Conservation (phyloP, 2,888 invertebrate species). For the Habrosyne pyritoides region DNA sequence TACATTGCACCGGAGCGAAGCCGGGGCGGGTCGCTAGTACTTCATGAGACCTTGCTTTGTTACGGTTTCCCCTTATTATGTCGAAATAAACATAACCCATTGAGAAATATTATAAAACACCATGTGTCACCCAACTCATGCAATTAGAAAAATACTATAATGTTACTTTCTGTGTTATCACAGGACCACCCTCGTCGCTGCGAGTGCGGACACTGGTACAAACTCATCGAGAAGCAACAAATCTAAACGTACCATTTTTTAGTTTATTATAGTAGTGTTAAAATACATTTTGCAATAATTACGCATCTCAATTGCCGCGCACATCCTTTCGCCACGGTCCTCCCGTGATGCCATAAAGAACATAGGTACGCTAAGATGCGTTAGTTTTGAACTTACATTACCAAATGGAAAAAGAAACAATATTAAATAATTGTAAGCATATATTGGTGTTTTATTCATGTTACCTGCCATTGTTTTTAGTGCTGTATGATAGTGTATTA, state of each 20-base stretch:
- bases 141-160: too few relatives aligned
- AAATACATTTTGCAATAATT: slow-evolving; percentile 52
- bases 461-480: slow-evolving; percentile 19
- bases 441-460: slow-evolving; percentile 62
- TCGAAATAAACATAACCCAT: too few relatives aligned
- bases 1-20: too few relatives aligned
- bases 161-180: slow-evolving; percentile 31
- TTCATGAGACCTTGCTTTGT: too few relatives aligned
- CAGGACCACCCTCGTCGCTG: slow-evolving; percentile 95
- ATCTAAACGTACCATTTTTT: slow-evolving; percentile 81
- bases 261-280: slow-evolving; percentile 63
- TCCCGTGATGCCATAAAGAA: slow-evolving; percentile 52
- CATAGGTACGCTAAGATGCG: slow-evolving; percentile 45
- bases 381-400: slow-evolving; percentile 46
- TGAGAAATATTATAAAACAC: too few relatives aligned
- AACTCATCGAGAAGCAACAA: slow-evolving; percentile 91
- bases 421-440: slow-evolving; percentile 76
- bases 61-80: too few relatives aligned
- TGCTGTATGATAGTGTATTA: slow-evolving; percentile 17
- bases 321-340: slow-evolving; percentile 48
- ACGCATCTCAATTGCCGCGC: slow-evolving; percentile 56
- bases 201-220: slow-evolving; percentile 98
- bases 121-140: too few relatives aligned
- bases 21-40: too few relatives aligned
- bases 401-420: slow-evolving; percentile 51